Evolutionary conservation across 1,140 invertebrate genomes (phyloP).

Genomic region (Tachypleus tridentatus): DNA sequence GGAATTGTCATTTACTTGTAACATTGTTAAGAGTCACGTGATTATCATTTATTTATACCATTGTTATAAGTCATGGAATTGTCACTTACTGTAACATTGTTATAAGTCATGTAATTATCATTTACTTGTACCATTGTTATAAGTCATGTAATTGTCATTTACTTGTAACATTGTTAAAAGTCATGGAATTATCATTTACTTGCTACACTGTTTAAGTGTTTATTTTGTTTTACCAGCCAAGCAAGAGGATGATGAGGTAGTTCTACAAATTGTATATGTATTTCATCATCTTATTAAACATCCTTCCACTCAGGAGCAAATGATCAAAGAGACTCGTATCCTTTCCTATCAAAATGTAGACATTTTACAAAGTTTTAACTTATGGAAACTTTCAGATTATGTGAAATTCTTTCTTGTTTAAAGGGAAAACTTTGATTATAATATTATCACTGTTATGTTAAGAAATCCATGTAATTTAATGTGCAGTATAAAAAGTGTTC

Average conservation of each 20-base stretch:
- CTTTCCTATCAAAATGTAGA: slow-evolving; percentile 8
- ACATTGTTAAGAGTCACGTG: no score
- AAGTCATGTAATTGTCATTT: slow-evolving; percentile 2
- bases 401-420: no score
- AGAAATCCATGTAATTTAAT: no score
- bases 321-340: slow-evolving; percentile 57
- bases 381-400: no score
- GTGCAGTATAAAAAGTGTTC: no score
- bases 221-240: slow-evolving; percentile 45
- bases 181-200: background rate
- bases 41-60: background rate
- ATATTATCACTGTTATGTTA: no score
- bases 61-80: background rate
- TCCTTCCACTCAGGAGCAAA: slow-evolving; percentile 61
- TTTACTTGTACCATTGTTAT: no score
- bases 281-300: slow-evolving; percentile 87
- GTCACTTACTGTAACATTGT: background rate
- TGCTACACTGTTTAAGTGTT: slow-evolving; percentile 3
- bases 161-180: background rate
- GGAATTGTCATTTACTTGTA: background rate
- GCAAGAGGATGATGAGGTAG: slow-evolving; percentile 94
- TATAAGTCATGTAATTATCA: background rate
- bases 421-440: no score
- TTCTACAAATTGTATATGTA: slow-evolving; percentile 86
- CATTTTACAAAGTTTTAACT: no score